Percentiles rank a stretch among this genome's conserved stretches.
Evolutionary conservation across 2,797 vertebrate species (phyloP).

Genomic region (Falco novaeseelandiae): DNA sequence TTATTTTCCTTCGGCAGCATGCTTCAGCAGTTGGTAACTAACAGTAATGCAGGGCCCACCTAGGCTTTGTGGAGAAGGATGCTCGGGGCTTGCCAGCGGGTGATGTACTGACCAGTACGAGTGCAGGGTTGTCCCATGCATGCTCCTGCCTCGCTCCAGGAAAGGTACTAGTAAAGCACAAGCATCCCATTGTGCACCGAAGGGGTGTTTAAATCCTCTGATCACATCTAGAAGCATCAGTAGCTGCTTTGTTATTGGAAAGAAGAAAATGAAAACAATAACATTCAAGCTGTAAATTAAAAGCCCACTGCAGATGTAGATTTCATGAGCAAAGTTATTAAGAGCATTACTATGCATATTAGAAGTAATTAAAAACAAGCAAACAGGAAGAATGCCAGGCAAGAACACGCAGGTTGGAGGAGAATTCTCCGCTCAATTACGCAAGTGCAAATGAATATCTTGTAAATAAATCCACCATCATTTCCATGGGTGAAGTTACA

Average conservation of each 20-base stretch:
- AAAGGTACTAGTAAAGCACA: not conserved
- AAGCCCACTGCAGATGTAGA: constrained; percentile 23
- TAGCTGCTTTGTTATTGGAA: constrained; percentile 4
- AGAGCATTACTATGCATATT: constrained; percentile 18
- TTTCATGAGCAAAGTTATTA: constrained; percentile 25
- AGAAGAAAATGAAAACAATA: constrained; percentile 1
- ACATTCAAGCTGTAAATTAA: constrained; percentile 31
- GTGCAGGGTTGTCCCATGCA: fast-evolving
- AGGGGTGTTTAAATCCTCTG: not conserved
- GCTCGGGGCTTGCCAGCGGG: not conserved
- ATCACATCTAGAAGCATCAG: not conserved
- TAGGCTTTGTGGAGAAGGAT: not conserved
- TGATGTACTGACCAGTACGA: not conserved
- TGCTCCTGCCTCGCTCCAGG: not conserved
- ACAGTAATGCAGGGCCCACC: fast-evolving
- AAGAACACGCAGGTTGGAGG: not conserved
- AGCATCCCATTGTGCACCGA: not conserved
- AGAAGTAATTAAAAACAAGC: constrained; percentile 39
- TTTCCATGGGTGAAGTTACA: constrained; percentile 30
- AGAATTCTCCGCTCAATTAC: constrained; percentile 17
- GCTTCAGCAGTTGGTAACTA: not conserved
- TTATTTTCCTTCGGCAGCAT: not conserved
- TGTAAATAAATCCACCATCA: constrained; percentile 30
- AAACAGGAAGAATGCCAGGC: not conserved
- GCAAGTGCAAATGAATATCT: not conserved